phyloP scores from a whole-genome alignment of 2,888 invertebrate genomes.

The Syrphus vitripennis region DNA sequence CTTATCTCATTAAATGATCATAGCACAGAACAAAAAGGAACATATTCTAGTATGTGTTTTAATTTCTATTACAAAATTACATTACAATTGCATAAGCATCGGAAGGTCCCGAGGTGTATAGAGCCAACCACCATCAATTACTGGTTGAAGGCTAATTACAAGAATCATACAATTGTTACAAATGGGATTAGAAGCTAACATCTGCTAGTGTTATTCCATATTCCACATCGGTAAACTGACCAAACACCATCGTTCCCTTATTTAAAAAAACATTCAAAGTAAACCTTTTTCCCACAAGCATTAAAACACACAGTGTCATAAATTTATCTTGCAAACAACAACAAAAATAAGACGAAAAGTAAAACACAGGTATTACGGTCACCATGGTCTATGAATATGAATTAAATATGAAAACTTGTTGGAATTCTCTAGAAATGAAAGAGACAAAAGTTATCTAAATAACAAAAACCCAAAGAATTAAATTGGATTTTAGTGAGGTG shows the following conservation, averaged over 20 bases:
- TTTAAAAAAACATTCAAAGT: neutral
- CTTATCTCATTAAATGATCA: constrained; percentile 17
- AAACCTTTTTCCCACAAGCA: neutral
- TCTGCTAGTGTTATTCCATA: constrained; percentile 8
- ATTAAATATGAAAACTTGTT: constrained; percentile 30
- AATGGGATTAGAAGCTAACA: constrained; percentile 18
- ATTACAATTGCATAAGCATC: constrained; percentile 11
- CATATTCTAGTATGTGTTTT: constrained; percentile 1
- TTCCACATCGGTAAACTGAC: neutral
- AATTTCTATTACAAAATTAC: constrained; percentile 15
- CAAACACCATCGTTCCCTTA: neutral
- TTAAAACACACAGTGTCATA: constrained; percentile 15
- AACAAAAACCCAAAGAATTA: neutral
- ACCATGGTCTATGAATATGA: constrained; percentile 53
- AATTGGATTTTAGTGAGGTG: neutral
- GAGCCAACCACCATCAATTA: neutral
- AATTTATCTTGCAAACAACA: neutral
- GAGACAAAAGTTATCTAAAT: neutral
- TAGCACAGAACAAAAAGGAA: neutral
- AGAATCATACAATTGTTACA: constrained; percentile 5
- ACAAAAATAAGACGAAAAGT: neutral
- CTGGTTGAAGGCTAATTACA: constrained; percentile 33
- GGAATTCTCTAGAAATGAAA: constrained; percentile 22
- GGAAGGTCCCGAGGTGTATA: neutral
- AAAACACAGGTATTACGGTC: constrained; percentile 13